Percentiles rank a stretch among this genome's conserved stretches.
Evolutionary conservation across 2,113 vertebrate genomes (phyloP).

Genomic region (Emberiza fucata): DNA sequence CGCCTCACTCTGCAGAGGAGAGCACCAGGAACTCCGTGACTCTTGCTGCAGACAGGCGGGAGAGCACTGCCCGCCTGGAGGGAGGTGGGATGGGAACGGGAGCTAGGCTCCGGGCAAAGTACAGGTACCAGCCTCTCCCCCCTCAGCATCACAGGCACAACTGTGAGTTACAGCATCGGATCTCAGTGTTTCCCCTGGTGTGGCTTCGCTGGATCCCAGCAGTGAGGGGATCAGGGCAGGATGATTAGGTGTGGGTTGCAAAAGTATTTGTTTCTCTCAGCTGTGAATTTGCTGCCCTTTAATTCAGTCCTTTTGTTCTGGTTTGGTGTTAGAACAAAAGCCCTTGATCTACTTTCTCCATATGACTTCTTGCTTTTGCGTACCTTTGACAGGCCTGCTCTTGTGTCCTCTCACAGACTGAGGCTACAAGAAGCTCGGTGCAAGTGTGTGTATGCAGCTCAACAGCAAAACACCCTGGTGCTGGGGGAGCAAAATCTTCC

Average conservation of each 20-base stretch:
- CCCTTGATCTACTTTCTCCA: not conserved
- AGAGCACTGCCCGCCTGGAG: not conserved
- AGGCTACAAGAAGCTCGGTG: not conserved
- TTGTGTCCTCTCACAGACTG: not conserved
- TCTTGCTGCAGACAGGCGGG: rapidly evolving
- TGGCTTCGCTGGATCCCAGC: not conserved
- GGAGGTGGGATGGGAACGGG: not conserved
- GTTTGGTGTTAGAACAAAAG: not conserved
- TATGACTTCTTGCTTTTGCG: not conserved
- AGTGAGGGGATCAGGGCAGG: not conserved
- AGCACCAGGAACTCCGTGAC: not conserved
- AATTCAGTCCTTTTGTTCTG: not conserved
- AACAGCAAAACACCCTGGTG: not conserved
- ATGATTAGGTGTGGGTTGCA: not conserved
- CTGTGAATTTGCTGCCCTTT: not conserved
- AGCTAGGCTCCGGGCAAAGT: not conserved
- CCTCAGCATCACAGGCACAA: rapidly evolving
- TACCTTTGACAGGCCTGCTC: not conserved
- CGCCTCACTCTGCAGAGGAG: rapidly evolving
- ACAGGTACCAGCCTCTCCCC: not conserved
- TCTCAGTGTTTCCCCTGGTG: rapidly evolving
- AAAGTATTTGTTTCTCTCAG: not conserved
- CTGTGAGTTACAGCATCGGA: not conserved
- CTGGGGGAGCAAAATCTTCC: not conserved
- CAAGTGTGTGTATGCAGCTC: not conserved